These are phyloP conservation scores for Ahaetulla prasina DNA, from an alignment of 2,113 vertebrate genomes.

Conservation along the genomic window DNA sequence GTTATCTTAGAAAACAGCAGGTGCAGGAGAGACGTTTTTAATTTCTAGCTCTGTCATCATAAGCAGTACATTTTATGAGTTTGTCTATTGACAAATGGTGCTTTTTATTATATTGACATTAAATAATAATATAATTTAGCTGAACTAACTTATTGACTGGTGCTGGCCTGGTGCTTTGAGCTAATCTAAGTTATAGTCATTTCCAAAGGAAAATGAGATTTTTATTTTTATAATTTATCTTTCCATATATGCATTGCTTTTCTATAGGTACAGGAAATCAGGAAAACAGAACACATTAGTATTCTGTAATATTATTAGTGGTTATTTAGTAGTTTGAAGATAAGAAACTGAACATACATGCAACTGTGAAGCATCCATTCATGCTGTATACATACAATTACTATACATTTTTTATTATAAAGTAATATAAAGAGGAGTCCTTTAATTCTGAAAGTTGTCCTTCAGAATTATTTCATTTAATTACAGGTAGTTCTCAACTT, in stretches of 20 bases:
- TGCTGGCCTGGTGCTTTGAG: neutral
- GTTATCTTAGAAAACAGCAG: conserved; percentile 18
- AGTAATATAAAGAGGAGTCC: too few species aligned
- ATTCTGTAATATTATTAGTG: neutral
- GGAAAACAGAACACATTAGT: neutral
- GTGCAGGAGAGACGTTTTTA: neutral
- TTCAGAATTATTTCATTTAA: too few species aligned
- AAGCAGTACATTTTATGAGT: neutral
- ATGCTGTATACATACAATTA: neutral
- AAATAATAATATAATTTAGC: conserved; percentile 14
- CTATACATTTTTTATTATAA: neutral
- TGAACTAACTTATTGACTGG: neutral
- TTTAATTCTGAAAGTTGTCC: neutral
- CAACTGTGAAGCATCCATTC: neutral
- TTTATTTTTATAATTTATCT: neutral
- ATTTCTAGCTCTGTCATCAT: conserved; percentile 6
- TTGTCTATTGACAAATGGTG: conserved; percentile 6
- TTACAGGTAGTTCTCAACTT: too few species aligned
- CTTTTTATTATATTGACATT: neutral
- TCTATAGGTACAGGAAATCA: neutral
- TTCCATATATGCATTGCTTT: neutral
- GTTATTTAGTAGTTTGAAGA: neutral
- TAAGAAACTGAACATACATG: neutral
- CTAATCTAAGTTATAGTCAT: neutral
- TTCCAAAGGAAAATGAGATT: neutral